Evolutionary conservation across 2,888 invertebrate genomes (phyloP), one percentile per base, ranked within the genome.

Genomic region (Caenorhabditis sp.): DNA sequence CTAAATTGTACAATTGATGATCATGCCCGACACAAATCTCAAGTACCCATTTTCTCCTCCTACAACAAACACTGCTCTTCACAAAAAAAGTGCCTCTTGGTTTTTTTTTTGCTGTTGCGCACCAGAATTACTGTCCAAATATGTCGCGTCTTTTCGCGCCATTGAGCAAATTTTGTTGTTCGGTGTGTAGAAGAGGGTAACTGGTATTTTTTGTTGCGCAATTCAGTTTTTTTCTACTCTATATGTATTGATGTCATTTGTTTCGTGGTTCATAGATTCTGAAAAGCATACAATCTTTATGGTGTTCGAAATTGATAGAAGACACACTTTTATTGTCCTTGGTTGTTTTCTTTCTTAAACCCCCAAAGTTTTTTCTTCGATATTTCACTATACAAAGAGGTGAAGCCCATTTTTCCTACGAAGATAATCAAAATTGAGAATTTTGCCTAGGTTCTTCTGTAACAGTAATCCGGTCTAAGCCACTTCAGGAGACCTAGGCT

Each of bases 71-170:
- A 43, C 10, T 43, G 43, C 43, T 52, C 52, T 52, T 52, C n/a
- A 21, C 52, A 52, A 14, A n/a, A 14, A n/a, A 4, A 8, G n/a
- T 20, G 20, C 17, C 49, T 5, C 14, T 49, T 49, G 5, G 4
- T n/a, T 20, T 20, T 14, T 49, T 5, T 49, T 17, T 14, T 43
- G 43, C 43, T n/a, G n/a, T n/a, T n/a, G n/a, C n/a, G n/a, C n/a
- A n/a, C 43, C 43, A 43, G 43, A 43, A 43, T 43, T 43, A 43
- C 43, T 43, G 43, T 43, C 43, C 43, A 43, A 43, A 43, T 43
- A 43, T 43, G 43, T 43, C 23, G 52, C 21, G 10, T 52, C 21
- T 52, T 52, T 52, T 52, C 52, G 52, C 52, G 52, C 52, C 52
- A 52, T 23, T 23, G 52, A 52, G 52, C 52, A 52, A 52, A 23